Evolutionary conservation across 2,113 vertebrate species (phyloP), one percentile per base, ranked within the genome.

Genomic region (Vombatus ursinus): DNA sequence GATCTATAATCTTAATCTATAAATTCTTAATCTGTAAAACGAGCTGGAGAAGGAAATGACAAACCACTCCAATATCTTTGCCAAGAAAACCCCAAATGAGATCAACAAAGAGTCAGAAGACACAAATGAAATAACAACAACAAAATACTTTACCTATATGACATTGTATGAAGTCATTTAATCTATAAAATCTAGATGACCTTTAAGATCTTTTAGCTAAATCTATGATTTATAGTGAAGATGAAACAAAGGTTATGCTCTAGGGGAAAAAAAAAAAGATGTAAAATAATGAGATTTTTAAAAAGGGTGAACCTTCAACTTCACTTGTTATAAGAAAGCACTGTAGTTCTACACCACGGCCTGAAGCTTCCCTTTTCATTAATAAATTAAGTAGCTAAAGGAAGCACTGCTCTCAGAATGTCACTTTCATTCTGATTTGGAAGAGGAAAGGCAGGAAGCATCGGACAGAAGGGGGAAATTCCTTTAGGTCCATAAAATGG

Each of bases 281-380:
- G 26, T 14, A 5, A 93, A 93, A 95, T 51, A 93, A 90, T 54
- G 2, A 84, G n/a, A 22, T 94, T 77, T 94, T 84, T 68, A 68
- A 68, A 51, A 96, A 90, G 48, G 50, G 22, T 93, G 93, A 51
- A 95, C 19, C 95, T 25, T 91, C 37, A 96, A 52, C 24, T 52
- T 97, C 61, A 57, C 89, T 51, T 92, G 23, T 53, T 22, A 48
- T n/a, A 96, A 89, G 50, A 89, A 91, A 28, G 23, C 52, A 8
- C 14, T 26, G 11, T 23, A 1, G 53, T 22, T 77, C 47, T 52
- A 92, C 1, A 54, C 92, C 47, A 54, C 19, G 44, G 92, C 91
- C 47, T 92, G 37, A n/a, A 2, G 49, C 57, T 94, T 48, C 28
- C n/a, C 31, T 90, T 49, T 61, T 92, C 52, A 89, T 52, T 52